Base-by-base conservation (phyloP, 2,888 invertebrate species). In the Kryphioiulus occultus region DNA sequence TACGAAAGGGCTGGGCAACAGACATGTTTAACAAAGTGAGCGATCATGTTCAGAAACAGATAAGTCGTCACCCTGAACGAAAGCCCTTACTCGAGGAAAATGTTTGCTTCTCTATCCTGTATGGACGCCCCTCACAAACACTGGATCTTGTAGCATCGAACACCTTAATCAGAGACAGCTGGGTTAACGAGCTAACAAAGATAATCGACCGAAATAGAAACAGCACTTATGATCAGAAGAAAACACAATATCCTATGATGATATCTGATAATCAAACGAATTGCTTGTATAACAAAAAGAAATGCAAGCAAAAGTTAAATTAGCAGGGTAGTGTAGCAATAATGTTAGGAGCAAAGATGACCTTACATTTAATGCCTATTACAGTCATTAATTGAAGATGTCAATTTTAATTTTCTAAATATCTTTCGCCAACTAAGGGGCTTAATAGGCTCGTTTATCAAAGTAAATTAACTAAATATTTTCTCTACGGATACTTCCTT, bases 1-100 rank as follows among this genome's bases (percentile, higher is more conserved):
- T 92, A 15, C 90, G 92, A n/a, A 90, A 90, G 88, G 92, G 92
- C 10, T 92, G 92, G 92, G 91, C 91, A 87, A 92, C 92, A 4
- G 92, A 92, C 88, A 91, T 91, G 2, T 92, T 92, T 89, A 92
- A 92, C 90, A 91, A 90, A 88, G 90, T 92, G 32, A 91, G 91
- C 35, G 89, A 90, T 7, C 89, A 90, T 59, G 89, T 90, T 9
- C 91, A 91, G 39, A 88, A 87, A 68, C 44, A 88, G 78, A 59
- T 22, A 35, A 39, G 42, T 19, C 59, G 86, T 17, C 22, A 82
- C 26, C 82, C 85, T 53, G 89, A 53, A 3, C 68, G 59, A 30
- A 47, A 85, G 19, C 84, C 83, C n/a, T 84, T 87, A 39, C 85
- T 84, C 17, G 78, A 88, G 7, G 89, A 89, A 86, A 89, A 89